phyloP scores from a whole-genome alignment of 2,113 vertebrate genomes.

The Cinclus cinclus region DNA sequence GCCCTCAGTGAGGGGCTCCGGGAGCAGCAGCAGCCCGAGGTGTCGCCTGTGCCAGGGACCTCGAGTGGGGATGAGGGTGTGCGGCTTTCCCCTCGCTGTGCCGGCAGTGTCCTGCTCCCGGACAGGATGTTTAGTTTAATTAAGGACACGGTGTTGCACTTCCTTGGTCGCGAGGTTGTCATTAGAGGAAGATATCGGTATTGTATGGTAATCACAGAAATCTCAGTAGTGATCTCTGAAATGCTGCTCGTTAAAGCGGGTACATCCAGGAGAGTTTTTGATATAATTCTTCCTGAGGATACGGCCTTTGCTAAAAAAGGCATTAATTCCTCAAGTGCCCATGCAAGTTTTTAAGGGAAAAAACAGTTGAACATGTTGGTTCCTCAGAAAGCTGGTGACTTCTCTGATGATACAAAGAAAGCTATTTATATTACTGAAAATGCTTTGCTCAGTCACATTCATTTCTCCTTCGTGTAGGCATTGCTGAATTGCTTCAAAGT shows the following conservation, averaged over 20 bases:
- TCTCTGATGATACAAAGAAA: not conserved
- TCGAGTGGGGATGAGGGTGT: not conserved
- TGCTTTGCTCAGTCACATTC: not conserved
- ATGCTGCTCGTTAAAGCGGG: not conserved
- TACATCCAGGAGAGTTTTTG: not conserved
- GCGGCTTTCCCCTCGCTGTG: accelerated
- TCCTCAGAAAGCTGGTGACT: not conserved
- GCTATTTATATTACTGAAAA: not conserved
- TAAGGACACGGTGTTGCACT: not conserved
- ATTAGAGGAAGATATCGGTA: accelerated
- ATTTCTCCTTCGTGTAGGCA: not conserved
- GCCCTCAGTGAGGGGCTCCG: not conserved
- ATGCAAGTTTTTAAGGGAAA: not conserved
- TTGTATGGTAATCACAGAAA: accelerated
- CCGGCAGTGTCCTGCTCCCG: not conserved
- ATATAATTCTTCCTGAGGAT: not conserved
- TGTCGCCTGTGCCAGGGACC: accelerated
- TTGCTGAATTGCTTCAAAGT: not conserved
- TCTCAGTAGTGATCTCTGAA: not conserved
- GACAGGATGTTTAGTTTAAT: too few relatives aligned
- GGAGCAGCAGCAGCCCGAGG: not conserved
- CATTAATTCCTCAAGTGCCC: not conserved
- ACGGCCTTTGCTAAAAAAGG: not conserved
- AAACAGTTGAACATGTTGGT: not conserved
- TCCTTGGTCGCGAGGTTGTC: not conserved